Evolutionary conservation across 2,888 invertebrate species (phyloP).

Genomic region (Allophyes oxyacanthae): DNA sequence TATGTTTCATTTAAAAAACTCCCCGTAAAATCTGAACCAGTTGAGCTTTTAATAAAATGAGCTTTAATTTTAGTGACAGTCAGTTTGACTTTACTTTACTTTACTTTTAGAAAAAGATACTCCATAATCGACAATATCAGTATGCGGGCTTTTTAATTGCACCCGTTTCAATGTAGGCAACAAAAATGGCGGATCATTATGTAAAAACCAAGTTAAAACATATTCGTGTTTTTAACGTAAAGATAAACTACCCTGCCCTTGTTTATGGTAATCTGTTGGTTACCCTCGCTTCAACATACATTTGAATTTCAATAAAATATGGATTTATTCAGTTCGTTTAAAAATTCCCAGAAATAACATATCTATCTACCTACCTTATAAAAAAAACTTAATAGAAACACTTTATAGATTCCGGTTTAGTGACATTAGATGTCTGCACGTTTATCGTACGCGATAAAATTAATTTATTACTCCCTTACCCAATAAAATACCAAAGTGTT

Average conservation of each 20-base stretch:
- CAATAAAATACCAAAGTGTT: slow-evolving; percentile 12
- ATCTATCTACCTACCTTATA: not conserved
- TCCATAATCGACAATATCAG: slow-evolving; percentile 30
- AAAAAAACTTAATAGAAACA: not conserved
- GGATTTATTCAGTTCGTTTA: slow-evolving; percentile 4
- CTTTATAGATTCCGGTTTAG: slow-evolving; percentile 1
- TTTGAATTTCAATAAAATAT: slow-evolving; percentile 9
- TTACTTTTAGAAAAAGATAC: slow-evolving; percentile 40
- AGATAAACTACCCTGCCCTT: slow-evolving; percentile 21
- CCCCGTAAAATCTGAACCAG: slow-evolving; percentile 27
- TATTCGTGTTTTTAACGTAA: slow-evolving; percentile 23
- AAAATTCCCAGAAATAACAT: slow-evolving; percentile 1
- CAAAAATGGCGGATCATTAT: slow-evolving; percentile 34
- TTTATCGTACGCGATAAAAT: slow-evolving; percentile 23
- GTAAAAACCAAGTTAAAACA: slow-evolving; percentile 31
- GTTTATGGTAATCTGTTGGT: slow-evolving; percentile 13
- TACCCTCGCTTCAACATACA: slow-evolving; percentile 1
- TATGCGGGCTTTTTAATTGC: slow-evolving; percentile 52
- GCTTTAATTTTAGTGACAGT: slow-evolving; percentile 28
- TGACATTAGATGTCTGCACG: slow-evolving; percentile 21
- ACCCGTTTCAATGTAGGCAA: slow-evolving; percentile 27
- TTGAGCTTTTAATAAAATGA: slow-evolving; percentile 9
- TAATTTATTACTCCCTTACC: slow-evolving; percentile 23
- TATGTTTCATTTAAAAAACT: slow-evolving; percentile 31
- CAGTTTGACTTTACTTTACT: not conserved